Evolutionary conservation across 2,113 vertebrate species (phyloP), one percentile per base, ranked within the genome.

Genomic region (Sminthopsis crassicaudata): DNA sequence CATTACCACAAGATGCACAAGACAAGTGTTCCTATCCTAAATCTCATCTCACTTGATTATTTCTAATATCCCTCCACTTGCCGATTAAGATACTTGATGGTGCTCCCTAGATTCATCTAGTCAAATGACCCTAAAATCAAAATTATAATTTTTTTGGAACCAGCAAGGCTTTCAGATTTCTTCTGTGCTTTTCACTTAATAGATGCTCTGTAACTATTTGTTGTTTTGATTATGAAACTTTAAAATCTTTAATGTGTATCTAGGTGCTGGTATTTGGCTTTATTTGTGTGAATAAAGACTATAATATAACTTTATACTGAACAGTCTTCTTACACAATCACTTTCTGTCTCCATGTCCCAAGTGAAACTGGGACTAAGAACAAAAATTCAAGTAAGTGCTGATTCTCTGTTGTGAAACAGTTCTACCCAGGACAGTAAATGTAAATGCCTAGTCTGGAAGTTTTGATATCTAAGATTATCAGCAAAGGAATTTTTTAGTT

Each of bases 161-260:
- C 67, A 76, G 16, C 14, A 67, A 76, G 30, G 67, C 60, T 84
- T 84, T 36, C 60, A 67, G 11, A 67, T 67, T 67, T 67, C 25
- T 27, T 26, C 30, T 67, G 30, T 67, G 27, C 57, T 67, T 67
- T 67, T 84, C n/a, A 84, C n/a, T 84, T 84, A 84, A 42, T 84
- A 11, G 92, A 10, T 94, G 76, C 91, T 95, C 50, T 95, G 53
- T 96, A 90, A 95, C 93, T 95, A 93, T 93, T 94, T 95, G 92
- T 27, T 92, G 50, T 93, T 95, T 95, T 24, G 57, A 92, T 96
- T 90, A 51, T 36, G 50, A 93, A 76, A 53, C 10, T 55, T 95
- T 67, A 8, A 84, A 42, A 84, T 76, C 1, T 84, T 84, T 84
- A 22, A 8, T 8, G n/a, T 55, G 54, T 84, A 19, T 6, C 16